Percentiles rank a stretch among this genome's conserved stretches.
These are phyloP conservation scores for Sialis fuliginosa DNA, from an alignment of 2,888 invertebrate species.

Conservation along the genomic window DNA sequence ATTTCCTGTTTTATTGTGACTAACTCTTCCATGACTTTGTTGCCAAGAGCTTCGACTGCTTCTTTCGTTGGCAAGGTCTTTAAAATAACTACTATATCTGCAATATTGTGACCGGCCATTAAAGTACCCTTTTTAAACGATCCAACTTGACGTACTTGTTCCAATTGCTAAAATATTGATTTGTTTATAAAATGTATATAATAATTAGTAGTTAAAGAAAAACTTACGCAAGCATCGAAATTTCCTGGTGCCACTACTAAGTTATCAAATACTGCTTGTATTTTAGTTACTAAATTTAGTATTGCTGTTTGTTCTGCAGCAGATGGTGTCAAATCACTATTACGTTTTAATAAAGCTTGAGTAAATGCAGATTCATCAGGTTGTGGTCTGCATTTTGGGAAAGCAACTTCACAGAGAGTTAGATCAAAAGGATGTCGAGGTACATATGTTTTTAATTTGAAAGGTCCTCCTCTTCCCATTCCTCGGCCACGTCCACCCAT, in stretches of 20 bases:
- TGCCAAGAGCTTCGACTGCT: conserved; percentile 81
- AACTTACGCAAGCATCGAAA: conserved; percentile 87
- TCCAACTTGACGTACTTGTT: conserved; percentile 92
- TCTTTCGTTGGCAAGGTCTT: conserved; percentile 93
- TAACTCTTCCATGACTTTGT: conserved; percentile 75
- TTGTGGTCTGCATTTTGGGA: conserved; percentile 66
- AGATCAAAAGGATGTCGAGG: conserved; percentile 76
- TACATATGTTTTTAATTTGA: conserved; percentile 42
- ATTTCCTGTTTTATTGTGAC: conserved; percentile 44
- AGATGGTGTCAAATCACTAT: conserved; percentile 80
- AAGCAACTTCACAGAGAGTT: conserved; percentile 72
- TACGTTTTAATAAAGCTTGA: conserved; percentile 80
- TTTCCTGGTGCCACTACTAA: conserved; percentile 85
- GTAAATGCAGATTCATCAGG: conserved; percentile 75
- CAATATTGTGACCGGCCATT: conserved; percentile 87
- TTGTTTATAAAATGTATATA: not conserved
- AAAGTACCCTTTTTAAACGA: conserved; percentile 97
- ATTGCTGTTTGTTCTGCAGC: conserved; percentile 84
- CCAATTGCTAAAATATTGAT: conserved; percentile 48
- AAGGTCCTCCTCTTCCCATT: conserved; percentile 43
- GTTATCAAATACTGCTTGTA: conserved; percentile 88
- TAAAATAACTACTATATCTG: conserved; percentile 90
- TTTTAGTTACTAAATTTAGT: conserved; percentile 81
- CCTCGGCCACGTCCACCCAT: conserved; percentile 41
- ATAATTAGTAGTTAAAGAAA: conserved; percentile 2